Conservation (phyloP, 2,888 invertebrate species). For the Acheta domesticus region DNA sequence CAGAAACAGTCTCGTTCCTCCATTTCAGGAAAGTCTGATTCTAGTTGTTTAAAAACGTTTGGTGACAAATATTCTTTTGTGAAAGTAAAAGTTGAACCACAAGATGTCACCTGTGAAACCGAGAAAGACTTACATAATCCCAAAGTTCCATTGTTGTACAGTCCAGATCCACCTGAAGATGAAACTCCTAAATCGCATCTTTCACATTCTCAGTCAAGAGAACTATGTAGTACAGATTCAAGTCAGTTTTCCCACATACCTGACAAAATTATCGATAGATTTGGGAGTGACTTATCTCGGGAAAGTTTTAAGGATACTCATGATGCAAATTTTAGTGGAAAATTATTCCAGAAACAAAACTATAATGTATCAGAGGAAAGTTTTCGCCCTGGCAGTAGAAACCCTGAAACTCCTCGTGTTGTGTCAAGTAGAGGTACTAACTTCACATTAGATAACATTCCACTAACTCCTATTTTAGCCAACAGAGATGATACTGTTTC, state of each 20-base stretch:
- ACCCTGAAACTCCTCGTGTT: not conserved
- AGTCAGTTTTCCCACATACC: not conserved
- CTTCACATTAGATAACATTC: slow-evolving; percentile 31
- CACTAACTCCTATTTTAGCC: slow-evolving; percentile 28
- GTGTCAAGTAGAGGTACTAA: not conserved
- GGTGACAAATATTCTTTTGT: not conserved
- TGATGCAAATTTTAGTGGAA: not conserved
- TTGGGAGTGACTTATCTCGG: not conserved
- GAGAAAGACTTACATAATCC: not conserved
- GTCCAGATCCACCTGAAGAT: not conserved
- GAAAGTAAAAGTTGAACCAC: not conserved
- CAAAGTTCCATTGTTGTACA: not conserved
- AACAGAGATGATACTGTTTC: not conserved
- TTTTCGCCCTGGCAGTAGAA: not conserved
- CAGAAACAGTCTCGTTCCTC: not conserved
- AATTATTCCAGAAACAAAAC: not conserved
- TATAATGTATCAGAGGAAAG: too few species aligned
- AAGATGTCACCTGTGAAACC: not conserved
- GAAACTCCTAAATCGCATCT: not conserved
- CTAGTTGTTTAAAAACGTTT: not conserved
- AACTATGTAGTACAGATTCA: not conserved
- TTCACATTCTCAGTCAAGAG: not conserved
- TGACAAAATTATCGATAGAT: not conserved
- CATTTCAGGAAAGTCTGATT: not conserved
- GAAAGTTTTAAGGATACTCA: not conserved